Evolutionary conservation across 2,888 invertebrate species (phyloP).

Genomic region (Beris chalybata): DNA sequence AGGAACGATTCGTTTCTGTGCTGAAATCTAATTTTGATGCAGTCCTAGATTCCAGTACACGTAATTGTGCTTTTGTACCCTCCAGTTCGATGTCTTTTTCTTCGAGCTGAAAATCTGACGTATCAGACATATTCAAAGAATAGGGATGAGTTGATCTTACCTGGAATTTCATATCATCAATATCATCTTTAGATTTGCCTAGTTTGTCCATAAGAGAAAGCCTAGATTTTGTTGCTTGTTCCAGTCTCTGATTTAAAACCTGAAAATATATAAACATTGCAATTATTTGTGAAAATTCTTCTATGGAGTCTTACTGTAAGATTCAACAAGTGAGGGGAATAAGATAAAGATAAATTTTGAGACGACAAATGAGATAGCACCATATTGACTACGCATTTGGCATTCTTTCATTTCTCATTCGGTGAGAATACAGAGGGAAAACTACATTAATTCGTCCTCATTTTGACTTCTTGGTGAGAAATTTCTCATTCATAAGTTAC

Average conservation of each 20-base stretch:
- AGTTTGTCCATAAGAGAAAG: conserved; percentile 67
- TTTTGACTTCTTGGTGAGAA: too few species aligned
- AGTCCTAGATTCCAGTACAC: conserved; percentile 66
- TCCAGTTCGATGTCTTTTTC: conserved; percentile 82
- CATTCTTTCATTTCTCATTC: too few species aligned
- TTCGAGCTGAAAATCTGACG: conserved; percentile 63
- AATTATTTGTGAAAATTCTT: too few species aligned
- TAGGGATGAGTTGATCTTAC: conserved; percentile 55
- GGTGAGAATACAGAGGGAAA: too few species aligned
- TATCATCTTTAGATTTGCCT: conserved; percentile 75
- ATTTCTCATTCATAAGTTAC: too few species aligned
- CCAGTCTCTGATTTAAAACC: conserved; percentile 73
- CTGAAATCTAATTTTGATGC: conserved; percentile 43
- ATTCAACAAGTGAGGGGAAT: too few species aligned
- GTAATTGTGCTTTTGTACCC: conserved; percentile 75
- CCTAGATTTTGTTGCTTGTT: conserved; percentile 69
- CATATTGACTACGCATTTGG: too few species aligned
- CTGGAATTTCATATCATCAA: conserved; percentile 81
- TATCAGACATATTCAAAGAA: not conserved
- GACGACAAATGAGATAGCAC: too few species aligned
- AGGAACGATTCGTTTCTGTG: conserved; percentile 49
- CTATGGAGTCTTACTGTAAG: too few species aligned
- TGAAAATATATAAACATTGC: conserved; percentile 53
- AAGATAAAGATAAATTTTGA: too few species aligned
- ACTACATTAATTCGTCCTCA: too few species aligned